Base-by-base conservation (phyloP, 2,888 invertebrate genomes). In the Drosophila aldrichi region DNA sequence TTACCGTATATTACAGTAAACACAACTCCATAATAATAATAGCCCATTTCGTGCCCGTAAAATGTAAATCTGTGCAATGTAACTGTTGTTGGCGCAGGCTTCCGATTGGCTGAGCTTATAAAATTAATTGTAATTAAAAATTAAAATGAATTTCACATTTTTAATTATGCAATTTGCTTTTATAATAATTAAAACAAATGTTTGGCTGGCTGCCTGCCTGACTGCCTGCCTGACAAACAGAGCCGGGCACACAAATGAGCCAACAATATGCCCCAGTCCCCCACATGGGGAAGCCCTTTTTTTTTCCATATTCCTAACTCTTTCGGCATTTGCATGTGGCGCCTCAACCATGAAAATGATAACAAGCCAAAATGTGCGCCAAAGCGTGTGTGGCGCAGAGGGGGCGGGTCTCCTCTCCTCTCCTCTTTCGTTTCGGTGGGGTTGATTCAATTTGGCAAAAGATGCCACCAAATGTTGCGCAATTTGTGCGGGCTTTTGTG, bases 111-210 rank as follows among this genome's bases (percentile, higher is more conserved):
- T 43, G 38, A 70, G 64, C 62, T 44, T 49, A 54, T 68, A 59
- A 70, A 74, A 89, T 88, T 82, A 82, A 89, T 85, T 82, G 80
- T 88, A 78, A 89, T 86, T 85, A 84, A 89, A 88, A 81, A 89
- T 89, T 74, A 75, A 89, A 89, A 86, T 77, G 85, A 82, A 74
- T 89, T 87, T 71, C 66, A 89, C 76, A 88, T 77, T 79, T 81
- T 88, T 84, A 86, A 89, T 89, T 88, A 82, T 79, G 80, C 85
- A 74, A 89, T 86, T 85, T 74, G 77, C 79, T 67, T 77, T 82
- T 71, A 84, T 80, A 82, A 88, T 89, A 86, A 89, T 86, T 88
- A 88, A 86, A 86, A 79, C 74, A 88, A 89, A 86, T 82, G 85
- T 69, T 73, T 58, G 76, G 58, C 72, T 59, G 68, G 48, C 68